Conservation (phyloP, 2,888 invertebrate species). For the Pantelozetes paolii region DNA sequence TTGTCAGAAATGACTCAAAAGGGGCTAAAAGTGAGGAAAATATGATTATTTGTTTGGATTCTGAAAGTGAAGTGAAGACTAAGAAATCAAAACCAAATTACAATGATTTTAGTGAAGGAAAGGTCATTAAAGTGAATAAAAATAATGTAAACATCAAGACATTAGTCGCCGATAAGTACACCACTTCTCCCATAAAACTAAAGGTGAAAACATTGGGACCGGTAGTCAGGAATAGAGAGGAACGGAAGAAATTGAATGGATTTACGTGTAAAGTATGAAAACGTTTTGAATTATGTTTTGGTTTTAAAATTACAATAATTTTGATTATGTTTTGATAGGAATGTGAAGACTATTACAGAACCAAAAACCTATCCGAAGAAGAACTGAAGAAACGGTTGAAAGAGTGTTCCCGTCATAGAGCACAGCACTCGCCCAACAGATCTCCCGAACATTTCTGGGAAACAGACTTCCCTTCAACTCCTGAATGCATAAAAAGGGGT, state of each 20-base stretch:
- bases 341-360: conserved; percentile 40
- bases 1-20: too few relatives aligned
- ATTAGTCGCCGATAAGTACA: neutral
- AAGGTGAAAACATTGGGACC: conserved; percentile 19
- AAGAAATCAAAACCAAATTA: too few relatives aligned
- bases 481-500: conserved; percentile 46
- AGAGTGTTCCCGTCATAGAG: conserved; percentile 46
- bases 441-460: conserved; percentile 48
- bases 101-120: too few relatives aligned
- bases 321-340: neutral
- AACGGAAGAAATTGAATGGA: conserved; percentile 44
- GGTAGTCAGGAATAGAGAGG: conserved; percentile 42
- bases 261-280: conserved; percentile 45
- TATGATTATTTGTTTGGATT: too few relatives aligned
- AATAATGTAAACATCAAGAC: too few relatives aligned
- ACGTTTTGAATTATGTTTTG: neutral
- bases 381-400: conserved; percentile 45
- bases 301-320: neutral
- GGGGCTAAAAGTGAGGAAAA: too few relatives aligned
- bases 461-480: conserved; percentile 47
- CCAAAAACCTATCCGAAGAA: conserved; percentile 43
- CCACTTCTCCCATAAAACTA: neutral
- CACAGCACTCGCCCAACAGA: conserved; percentile 43
- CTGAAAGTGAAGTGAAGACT: too few relatives aligned
- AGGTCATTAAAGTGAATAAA: too few relatives aligned